A percentile compares a stretch with the other conserved stretches of the same genome.
phyloP scores from a whole-genome alignment of 2,888 invertebrate genomes.

The Lamellibrachia satsuma region DNA sequence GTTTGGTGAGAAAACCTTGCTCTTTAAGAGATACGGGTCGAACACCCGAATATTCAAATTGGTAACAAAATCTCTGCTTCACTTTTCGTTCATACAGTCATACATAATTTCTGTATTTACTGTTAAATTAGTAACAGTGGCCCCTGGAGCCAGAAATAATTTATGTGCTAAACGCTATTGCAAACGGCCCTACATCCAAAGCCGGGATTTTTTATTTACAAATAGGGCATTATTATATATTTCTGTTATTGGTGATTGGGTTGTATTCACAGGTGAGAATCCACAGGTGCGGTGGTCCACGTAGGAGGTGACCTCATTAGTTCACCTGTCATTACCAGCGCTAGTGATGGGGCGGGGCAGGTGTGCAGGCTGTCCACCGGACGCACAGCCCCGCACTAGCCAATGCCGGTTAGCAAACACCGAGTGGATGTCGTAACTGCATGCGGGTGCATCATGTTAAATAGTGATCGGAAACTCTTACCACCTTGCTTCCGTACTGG shows the following conservation, averaged over 20 bases:
- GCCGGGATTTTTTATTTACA: not conserved
- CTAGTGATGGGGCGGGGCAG: conserved; percentile 12
- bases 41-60: not conserved
- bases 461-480: conserved; percentile 5
- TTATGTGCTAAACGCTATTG: not conserved
- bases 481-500: conserved; percentile 3
- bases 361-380: not conserved
- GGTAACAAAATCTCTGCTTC: not conserved
- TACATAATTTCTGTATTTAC: not conserved
- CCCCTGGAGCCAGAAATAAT: not conserved
- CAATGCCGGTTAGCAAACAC: not conserved
- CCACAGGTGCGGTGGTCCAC: not conserved
- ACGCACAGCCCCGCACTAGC: not conserved
- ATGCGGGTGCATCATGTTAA: not conserved
- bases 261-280: not conserved
- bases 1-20: not conserved
- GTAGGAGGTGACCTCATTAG: not conserved
- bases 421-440: not conserved
- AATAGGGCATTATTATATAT: not conserved
- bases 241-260: not conserved
- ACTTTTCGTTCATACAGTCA: not conserved
- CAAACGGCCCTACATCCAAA: not conserved
- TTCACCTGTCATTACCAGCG: not conserved
- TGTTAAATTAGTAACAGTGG: not conserved
- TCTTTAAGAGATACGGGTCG: not conserved